A percentile compares a stretch with the other conserved stretches of the same genome.
These are phyloP conservation scores for Chiroxiphia lanceolata DNA, from an alignment of 2,797 vertebrate species.

Conservation along the genomic window DNA sequence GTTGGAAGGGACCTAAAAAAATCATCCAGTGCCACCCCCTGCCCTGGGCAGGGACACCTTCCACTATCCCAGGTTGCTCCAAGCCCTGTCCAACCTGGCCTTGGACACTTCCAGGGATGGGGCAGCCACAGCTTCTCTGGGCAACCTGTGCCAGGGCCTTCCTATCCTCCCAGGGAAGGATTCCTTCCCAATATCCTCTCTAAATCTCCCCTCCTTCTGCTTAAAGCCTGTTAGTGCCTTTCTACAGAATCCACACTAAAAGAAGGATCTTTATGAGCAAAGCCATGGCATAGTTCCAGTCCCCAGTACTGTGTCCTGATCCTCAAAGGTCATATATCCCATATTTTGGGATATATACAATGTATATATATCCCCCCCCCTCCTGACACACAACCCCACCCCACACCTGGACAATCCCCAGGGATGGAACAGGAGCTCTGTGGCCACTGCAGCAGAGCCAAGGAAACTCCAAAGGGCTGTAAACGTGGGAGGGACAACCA, in stretches of 20 bases:
- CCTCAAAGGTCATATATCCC: neutral
- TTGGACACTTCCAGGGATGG: neutral
- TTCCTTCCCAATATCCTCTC: accelerated
- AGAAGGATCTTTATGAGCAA: neutral
- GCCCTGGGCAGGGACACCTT: neutral
- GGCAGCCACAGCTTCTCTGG: neutral
- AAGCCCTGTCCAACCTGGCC: neutral
- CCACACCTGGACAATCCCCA: accelerated
- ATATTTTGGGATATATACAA: accelerated
- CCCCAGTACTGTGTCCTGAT: neutral
- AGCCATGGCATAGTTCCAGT: neutral
- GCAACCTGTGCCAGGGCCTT: neutral
- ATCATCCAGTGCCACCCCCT: too few relatives aligned
- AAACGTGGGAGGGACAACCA: accelerated
- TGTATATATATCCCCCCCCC: accelerated
- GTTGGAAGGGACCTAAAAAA: neutral
- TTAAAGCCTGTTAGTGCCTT: neutral
- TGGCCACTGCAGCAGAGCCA: accelerated
- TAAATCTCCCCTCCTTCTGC: neutral
- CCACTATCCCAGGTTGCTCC: neutral
- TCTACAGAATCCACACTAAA: neutral
- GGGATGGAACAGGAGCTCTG: accelerated
- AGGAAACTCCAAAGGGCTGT: neutral
- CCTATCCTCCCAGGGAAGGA: neutral
- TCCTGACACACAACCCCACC: neutral